These are phyloP conservation scores for Nasonia oneida DNA, from an alignment of 2,888 invertebrate genomes.

Conservation along the genomic window DNA sequence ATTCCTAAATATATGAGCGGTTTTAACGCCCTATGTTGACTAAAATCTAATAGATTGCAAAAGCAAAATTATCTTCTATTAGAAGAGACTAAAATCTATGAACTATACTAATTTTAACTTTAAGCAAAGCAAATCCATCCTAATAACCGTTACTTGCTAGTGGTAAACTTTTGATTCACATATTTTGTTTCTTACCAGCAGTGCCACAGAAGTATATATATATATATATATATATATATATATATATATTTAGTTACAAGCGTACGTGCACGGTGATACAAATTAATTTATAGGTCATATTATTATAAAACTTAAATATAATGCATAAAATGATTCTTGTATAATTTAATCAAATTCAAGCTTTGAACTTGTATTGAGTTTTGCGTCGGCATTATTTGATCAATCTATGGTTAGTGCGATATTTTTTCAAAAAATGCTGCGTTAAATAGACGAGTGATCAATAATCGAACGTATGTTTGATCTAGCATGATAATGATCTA, in stretches of 20 bases:
- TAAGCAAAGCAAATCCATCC: not conserved
- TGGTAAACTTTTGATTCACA: not conserved
- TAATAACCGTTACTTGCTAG: not conserved
- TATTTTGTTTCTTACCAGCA: slow-evolving; percentile 26
- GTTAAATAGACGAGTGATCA: not conserved
- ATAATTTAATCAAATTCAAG: not conserved
- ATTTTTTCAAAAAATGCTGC: not conserved
- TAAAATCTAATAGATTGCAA: slow-evolving; percentile 1
- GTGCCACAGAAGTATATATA: slow-evolving; percentile 22
- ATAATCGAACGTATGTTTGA: not conserved
- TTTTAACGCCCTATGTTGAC: not conserved
- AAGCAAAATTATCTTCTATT: not conserved
- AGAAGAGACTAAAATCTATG: not conserved
- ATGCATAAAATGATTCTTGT: not conserved
- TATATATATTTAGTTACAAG: slow-evolving; percentile 6
- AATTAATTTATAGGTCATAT: not conserved
- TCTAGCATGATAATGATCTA: not conserved
- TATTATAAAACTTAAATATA: not conserved
- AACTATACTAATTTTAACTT: not conserved
- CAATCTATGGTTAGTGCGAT: not conserved
- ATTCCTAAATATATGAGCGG: not conserved
- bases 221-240: not conserved
- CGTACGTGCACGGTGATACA: not conserved
- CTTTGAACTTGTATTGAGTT: not conserved
- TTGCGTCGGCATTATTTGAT: not conserved